Base-by-base conservation (phyloP, 2,888 invertebrate genomes). In the Eupithecia abbreviata region DNA sequence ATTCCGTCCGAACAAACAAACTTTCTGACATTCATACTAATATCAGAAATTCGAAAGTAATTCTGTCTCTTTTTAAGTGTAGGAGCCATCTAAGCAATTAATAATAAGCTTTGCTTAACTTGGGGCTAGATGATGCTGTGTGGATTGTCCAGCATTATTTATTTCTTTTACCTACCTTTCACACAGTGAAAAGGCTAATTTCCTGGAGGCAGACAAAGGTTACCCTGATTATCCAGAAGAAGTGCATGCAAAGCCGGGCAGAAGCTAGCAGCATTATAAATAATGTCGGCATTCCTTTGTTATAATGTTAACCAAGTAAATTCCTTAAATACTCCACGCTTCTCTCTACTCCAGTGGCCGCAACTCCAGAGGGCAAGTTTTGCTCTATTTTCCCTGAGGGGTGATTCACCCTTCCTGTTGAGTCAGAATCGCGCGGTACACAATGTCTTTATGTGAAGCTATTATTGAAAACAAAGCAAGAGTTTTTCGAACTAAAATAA, bases 341-440 rank as follows among this genome's bases (percentile, higher is more conserved):
- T 30, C 30, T 30, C 30, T 30, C 30, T 30, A 30, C 30, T 30
- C 30, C 30, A 30, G 30, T 30, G 69, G 55, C 55, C 72, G n/a
- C 62, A 73, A 67, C 49, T 73, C 13, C 71, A 49, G 66, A 71
- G 42, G 9, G 12, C 43, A 75, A 78, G 69, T 76, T 78, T 78
- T 70, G 76, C 77, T 71, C 79, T 81, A 79, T 79, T 80, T 82
- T 82, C 77, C 77, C 71, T 67, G 68, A 75, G 67, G 70, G 45
- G 71, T 80, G 78, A 82, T 49, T 79, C 82, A 80, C 71, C 43
- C 78, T 80, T 81, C 77, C 80, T 79, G 79, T 77, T 82, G 82
- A 82, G 72, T 81, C 82, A 80, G 77, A 58, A 76, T 68, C 65
- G 43, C 72, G 70, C 73, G 76, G 71, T 49, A 77, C 77, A 77